Evolutionary conservation across 2,888 invertebrate genomes (phyloP), one percentile per base, ranked within the genome.

Genomic region (Meliscaeva auricollis): DNA sequence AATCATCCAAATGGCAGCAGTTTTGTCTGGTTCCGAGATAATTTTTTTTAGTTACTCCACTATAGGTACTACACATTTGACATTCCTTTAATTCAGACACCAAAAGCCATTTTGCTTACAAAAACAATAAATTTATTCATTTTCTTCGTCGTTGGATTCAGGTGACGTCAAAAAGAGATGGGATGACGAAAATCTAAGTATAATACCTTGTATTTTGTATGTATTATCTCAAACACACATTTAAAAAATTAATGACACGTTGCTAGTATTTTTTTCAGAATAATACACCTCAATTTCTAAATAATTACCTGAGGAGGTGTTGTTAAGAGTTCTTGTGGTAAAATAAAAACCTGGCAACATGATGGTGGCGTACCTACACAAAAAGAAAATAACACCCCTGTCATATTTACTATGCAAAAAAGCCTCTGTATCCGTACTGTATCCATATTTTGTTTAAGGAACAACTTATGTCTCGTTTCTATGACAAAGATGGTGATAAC

Each of bases 401-500:
- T 44, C 62, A 41, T 11, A 44, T 44, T 26, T 41, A 15, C 41
- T 41, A 1, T 17, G 15, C 15, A 52, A 41, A 46, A 30, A 26
- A 26, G 17, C 44, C 26, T 15, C 44, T 58, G 13, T 17, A 17
- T n/a, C 38, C 3, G 9, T 8, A 8, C 38, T 38, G 50, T 64
- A 64, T 50, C n/a, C 20, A 30, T 75, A 44, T 15, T 68, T 70
- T 60, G 76, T 32, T 75, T 56, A 26, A 30, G 6, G 1, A 35
- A 38, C 20, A 70, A 70, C 70, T 72, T 69, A 76, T 72, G 64
- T 60, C 60, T 69, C 77, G 60, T 54, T 78, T 78, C 66, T 54
- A 46, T 74, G 74, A 78, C 73, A 62, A 73, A 69, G 62, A 73
- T 69, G 62, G 62, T 78, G 68, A 73, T 83, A 77, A 78, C 68